Percentiles rank a stretch among this genome's conserved stretches.
These are phyloP conservation scores for Hyperopisus bebe DNA, from an alignment of 2,113 vertebrate species.

Conservation along the genomic window DNA sequence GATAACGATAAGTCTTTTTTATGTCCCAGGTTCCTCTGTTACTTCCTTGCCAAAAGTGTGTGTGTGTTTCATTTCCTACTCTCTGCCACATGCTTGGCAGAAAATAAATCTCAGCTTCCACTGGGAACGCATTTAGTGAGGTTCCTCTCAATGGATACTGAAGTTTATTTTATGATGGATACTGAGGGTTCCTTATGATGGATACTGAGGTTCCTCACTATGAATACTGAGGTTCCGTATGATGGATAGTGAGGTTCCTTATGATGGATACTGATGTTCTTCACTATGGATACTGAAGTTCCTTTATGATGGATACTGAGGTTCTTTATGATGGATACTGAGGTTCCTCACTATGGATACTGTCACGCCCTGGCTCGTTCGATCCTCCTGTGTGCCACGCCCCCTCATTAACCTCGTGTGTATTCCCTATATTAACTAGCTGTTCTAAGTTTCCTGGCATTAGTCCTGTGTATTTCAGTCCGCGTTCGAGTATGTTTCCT, in stretches of 20 bases:
- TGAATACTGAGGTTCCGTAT: background rate
- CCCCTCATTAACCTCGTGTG: too few species aligned
- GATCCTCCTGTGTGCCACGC: too few species aligned
- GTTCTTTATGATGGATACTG: too few species aligned
- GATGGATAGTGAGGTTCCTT: too few species aligned
- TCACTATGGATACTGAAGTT: background rate
- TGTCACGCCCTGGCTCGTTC: too few species aligned
- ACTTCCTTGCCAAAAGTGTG: background rate
- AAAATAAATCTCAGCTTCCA: background rate
- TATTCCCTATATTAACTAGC: too few species aligned
- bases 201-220: too few species aligned
- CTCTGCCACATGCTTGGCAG: background rate
- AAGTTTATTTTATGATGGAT: background rate
- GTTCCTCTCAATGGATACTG: background rate
- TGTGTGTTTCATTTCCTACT: background rate
- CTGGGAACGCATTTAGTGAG: background rate
- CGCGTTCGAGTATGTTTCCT: too few species aligned
- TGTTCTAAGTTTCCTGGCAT: too few species aligned
- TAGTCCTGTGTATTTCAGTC: too few species aligned
- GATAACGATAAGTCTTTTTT: slow-evolving; percentile 8
- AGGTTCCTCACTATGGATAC: background rate
- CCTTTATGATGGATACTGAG: background rate
- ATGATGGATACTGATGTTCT: too few species aligned
- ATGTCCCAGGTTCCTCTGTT: background rate
- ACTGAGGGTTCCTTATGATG: background rate